These are phyloP conservation scores for Pheosia gnoma DNA, from an alignment of 2,888 invertebrate genomes.

Conservation along the genomic window DNA sequence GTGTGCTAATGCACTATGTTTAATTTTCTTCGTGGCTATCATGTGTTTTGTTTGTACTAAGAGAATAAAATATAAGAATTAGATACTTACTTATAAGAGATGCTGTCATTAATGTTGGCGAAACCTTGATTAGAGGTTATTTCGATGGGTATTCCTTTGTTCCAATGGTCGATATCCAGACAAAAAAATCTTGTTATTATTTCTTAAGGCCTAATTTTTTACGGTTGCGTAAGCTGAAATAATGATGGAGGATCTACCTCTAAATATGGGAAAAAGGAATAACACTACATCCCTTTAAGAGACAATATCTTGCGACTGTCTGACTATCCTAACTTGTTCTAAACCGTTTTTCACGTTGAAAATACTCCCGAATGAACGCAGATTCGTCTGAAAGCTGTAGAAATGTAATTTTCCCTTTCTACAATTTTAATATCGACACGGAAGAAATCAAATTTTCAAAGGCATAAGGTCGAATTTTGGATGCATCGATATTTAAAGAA, in stretches of 20 bases:
- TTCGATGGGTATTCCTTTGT: slow-evolving; percentile 36
- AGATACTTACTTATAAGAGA: not conserved
- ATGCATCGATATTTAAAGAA: slow-evolving; percentile 40
- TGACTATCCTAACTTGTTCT: slow-evolving; percentile 53
- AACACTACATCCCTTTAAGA: slow-evolving; percentile 47
- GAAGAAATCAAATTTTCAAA: slow-evolving; percentile 32
- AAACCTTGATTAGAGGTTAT: slow-evolving; percentile 35
- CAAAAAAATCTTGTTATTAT: slow-evolving; percentile 29
- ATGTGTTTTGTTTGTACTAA: not conserved
- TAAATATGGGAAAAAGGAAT: no score
- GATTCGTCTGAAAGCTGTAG: slow-evolving; percentile 45
- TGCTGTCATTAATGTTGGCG: slow-evolving; percentile 31
- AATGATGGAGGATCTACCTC: not conserved
- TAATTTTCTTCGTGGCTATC: no score
- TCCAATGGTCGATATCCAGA: slow-evolving; percentile 35
- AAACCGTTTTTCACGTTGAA: slow-evolving; percentile 58
- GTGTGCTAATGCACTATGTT: not conserved
- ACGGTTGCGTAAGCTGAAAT: slow-evolving; percentile 12
- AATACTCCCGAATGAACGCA: slow-evolving; percentile 69
- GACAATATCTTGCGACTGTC: slow-evolving; percentile 46
- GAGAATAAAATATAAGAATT: not conserved
- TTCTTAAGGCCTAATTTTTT: slow-evolving; percentile 18
- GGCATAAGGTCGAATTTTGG: slow-evolving; percentile 59
- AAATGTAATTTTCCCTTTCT: slow-evolving; percentile 33
- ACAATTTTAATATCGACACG: slow-evolving; percentile 17